phyloP scores from a whole-genome alignment of 2,113 vertebrate genomes.

The Heterotilapia buettikoferi region DNA sequence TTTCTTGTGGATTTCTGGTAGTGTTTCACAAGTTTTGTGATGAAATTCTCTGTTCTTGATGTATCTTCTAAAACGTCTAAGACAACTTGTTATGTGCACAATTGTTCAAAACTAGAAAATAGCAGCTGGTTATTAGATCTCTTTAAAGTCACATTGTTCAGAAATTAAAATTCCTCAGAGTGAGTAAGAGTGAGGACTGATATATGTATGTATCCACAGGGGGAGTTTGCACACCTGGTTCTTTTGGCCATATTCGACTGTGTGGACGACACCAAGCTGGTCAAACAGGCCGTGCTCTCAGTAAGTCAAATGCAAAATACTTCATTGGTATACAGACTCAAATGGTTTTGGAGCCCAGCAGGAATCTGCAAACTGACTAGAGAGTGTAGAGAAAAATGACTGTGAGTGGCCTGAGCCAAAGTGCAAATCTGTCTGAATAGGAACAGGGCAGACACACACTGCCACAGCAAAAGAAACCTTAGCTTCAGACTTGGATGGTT shows the following conservation, averaged over 20 bases:
- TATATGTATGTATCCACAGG: constrained; percentile 64
- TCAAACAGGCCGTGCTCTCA: constrained; percentile 88
- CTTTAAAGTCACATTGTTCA: background rate
- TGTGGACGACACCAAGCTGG: constrained; percentile 92
- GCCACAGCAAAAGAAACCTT: background rate
- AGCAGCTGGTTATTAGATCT: background rate
- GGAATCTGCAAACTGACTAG: background rate
- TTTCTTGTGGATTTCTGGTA: background rate
- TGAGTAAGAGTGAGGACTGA: background rate
- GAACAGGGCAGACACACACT: background rate
- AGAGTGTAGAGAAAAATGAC: background rate
- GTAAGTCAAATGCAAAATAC: constrained; percentile 71
- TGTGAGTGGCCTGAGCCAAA: background rate
- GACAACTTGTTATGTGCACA: background rate
- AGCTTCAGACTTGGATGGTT: background rate
- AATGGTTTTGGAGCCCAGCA: background rate
- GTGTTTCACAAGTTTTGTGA: background rate
- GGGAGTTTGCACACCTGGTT: constrained; percentile 89
- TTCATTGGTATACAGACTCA: background rate
- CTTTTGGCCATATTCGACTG: constrained; percentile 91
- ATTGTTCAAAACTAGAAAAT: background rate
- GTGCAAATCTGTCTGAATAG: background rate
- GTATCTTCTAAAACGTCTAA: background rate
- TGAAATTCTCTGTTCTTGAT: background rate
- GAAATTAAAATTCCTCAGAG: background rate